These are phyloP conservation scores for Drosophila mimica DNA, from an alignment of 2,888 invertebrate species.

Conservation along the genomic window DNA sequence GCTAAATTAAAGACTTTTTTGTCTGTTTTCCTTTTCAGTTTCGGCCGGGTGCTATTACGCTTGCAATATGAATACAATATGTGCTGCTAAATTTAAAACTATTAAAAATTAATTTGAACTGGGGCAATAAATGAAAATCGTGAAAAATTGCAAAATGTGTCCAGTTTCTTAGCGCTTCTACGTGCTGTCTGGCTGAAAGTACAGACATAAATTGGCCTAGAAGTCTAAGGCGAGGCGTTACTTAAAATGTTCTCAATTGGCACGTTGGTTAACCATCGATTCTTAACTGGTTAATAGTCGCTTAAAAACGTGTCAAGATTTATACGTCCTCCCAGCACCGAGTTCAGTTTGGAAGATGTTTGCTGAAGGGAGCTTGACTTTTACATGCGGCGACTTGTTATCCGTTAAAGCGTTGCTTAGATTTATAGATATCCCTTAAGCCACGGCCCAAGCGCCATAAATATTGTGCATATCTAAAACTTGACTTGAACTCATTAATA, in stretches of 20 bases:
- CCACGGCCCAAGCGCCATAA: conserved; percentile 35
- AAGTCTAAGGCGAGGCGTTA: neutral
- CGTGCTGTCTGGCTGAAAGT: neutral
- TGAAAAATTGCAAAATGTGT: neutral
- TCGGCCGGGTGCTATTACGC: neutral
- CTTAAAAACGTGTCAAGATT: neutral
- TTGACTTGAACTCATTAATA: conserved; percentile 69
- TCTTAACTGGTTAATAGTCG: neutral
- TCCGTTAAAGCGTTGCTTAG: conserved; percentile 54
- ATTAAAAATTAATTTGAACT: neutral
- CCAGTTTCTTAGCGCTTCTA: neutral
- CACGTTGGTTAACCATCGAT: neutral
- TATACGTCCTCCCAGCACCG: neutral
- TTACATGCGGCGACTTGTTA: conserved; percentile 14
- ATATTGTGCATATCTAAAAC: conserved; percentile 52
- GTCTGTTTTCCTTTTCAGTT: neutral
- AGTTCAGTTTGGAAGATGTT: neutral
- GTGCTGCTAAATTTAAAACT: neutral
- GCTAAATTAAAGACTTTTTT: neutral
- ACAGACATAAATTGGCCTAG: neutral
- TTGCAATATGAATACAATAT: neutral
- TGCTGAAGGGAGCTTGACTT: neutral
- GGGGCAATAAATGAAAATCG: neutral
- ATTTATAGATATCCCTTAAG: conserved; percentile 66
- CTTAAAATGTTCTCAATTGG: neutral